Percentiles rank a stretch among this genome's conserved stretches.
Evolutionary conservation across 2,113 vertebrate species (phyloP).

Genomic region (Cricetomys ansorgei): DNA sequence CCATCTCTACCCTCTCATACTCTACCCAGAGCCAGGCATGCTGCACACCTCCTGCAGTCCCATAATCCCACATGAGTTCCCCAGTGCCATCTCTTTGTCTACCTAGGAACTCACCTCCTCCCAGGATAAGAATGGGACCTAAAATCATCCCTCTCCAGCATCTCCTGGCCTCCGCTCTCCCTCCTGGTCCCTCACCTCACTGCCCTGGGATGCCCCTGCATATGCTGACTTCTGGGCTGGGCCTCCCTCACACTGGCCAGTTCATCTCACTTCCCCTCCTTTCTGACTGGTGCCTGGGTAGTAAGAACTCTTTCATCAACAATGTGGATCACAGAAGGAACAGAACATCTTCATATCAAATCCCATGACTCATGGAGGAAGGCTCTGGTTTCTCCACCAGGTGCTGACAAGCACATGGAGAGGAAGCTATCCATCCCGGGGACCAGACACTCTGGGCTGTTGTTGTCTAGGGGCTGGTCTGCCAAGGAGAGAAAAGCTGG

Average conservation of each 20-base stretch:
- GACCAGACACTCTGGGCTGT: neutral
- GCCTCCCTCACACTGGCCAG: neutral
- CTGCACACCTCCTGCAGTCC: neutral
- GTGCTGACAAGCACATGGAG: too few relatives aligned
- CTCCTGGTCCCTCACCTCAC: neutral
- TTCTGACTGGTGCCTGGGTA: neutral
- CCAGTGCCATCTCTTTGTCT: neutral
- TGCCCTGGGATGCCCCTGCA: neutral
- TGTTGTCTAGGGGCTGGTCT: neutral
- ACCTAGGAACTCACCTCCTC: neutral
- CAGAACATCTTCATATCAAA: neutral
- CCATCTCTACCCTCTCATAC: fast-evolving
- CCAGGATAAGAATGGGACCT: neutral
- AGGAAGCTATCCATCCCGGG: neutral
- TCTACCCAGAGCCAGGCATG: neutral
- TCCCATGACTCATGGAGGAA: neutral
- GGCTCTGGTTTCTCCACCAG: neutral
- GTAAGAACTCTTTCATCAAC: too few relatives aligned
- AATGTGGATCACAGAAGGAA: neutral
- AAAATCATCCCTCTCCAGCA: neutral
- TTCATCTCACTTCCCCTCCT: neutral
- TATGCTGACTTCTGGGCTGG: neutral
- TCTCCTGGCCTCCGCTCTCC: neutral
- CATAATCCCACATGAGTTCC: neutral
- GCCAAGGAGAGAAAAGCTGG: neutral